Base-by-base conservation (phyloP, 2,797 vertebrate genomes). In the Pristis pectinata region DNA sequence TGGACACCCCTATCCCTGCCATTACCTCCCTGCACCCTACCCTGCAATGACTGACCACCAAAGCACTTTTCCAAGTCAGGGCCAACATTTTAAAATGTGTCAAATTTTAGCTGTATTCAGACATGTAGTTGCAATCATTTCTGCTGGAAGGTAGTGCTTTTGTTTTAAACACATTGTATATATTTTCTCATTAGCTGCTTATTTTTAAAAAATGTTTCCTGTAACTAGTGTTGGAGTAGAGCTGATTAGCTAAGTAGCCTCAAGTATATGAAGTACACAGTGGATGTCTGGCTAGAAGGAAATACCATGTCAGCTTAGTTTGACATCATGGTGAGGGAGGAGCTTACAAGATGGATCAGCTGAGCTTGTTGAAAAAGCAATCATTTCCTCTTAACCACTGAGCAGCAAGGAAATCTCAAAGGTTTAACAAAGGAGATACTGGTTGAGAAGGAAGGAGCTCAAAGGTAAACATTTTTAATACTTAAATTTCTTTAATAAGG, bases 321-420 rank as follows among this genome's bases (percentile, higher is more conserved):
- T 76, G 92, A 94, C 44, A 70, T 94, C 92, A 74, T 15, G 10
- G 30, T 53, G 44, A 53, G 92, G 92, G 92, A 74, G 92, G 92
- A 72, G 44, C 44, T 72, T 34, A 19, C 17, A n/a, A 34, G 44
- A 34, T 49, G 72, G 41, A 53, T 93, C 92, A 74, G 44, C 70
- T 53, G 92, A 53, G 70, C 30, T 13, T 94, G 70, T 53, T 76
- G 27, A 19, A 72, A 49, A 72, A 37, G 87, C 30, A 34, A 74
- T 49, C 92, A 72, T 74, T 93, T 93, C 92, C 92, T 94, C 70
- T 49, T 76, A 34, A 44, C 92, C 92, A 76, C 30, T 74, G 41
- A 34, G 67, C 41, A 76, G 67, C 27, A 76, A 94, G 92, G 53
- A 72, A 94, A 76, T 41, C 49, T 94, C 27, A 49, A 70, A 49